Evolutionary conservation across 2,888 invertebrate species (phyloP).

Genomic region (Myopa tessellatipennis): DNA sequence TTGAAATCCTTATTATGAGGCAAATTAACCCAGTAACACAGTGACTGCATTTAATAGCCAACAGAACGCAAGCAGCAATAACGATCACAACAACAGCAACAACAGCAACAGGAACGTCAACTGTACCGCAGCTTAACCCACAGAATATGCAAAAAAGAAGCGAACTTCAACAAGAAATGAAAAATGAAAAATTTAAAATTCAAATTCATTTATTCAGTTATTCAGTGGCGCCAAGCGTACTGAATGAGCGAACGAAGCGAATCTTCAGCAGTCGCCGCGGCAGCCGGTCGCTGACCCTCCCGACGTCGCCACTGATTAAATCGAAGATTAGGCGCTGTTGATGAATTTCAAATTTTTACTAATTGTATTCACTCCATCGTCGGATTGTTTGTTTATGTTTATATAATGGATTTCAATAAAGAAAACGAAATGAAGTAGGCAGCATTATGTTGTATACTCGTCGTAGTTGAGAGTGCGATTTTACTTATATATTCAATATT

Average conservation of each 20-base stretch:
- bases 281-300: conserved; percentile 17
- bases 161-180: conserved; percentile 14
- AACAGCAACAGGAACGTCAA: background rate
- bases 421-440: background rate
- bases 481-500: background rate
- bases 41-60: background rate
- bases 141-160: conserved; percentile 25
- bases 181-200: conserved; percentile 31
- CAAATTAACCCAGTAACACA: conserved; percentile 43
- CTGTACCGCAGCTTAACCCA: conserved; percentile 8
- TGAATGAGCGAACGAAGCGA: conserved; percentile 8
- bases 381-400: background rate
- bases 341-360: conserved; percentile 28
- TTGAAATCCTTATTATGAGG: conserved; percentile 30
- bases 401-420: background rate
- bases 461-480: no score
- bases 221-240: conserved; percentile 37
- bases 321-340: conserved; percentile 19
- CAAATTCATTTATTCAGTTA: conserved; percentile 23
- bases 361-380: conserved; percentile 11
- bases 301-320: conserved; percentile 8
- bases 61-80: background rate
- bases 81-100: background rate
- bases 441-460: background rate
- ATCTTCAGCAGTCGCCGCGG: background rate